Evolutionary conservation across 2,888 invertebrate genomes (phyloP), one percentile per base, ranked within the genome.

Genomic region (Theretra japonica): DNA sequence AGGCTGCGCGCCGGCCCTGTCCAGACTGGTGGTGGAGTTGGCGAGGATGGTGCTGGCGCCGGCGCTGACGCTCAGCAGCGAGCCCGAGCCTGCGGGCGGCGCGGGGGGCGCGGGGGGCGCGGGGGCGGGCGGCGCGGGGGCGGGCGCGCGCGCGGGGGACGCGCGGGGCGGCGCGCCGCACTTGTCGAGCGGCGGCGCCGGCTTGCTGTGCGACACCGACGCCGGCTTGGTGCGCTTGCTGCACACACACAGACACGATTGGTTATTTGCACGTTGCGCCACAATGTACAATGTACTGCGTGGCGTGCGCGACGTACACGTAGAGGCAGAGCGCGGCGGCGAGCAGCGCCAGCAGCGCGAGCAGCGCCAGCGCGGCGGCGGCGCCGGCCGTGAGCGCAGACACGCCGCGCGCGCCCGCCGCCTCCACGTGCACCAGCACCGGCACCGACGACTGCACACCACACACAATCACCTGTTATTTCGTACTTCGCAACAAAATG

Each of bases 281-380:
- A n/a, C n/a, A n/a, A n/a, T n/a, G n/a, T n/a, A n/a, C n/a, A n/a
- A n/a, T n/a, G n/a, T n/a, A n/a, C n/a, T n/a, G n/a, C n/a, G n/a
- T n/a, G 8, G 11, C 56, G 41, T 30, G 94, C 96, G 95, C 86
- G 96, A 95, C 96, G 83, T 96, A 97, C 83, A 98, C 97, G 88
- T 98, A 97, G 70, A 96, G 95, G 56, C 97, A 96, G 59, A 98
- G 95, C 50, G 96, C 95, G 62, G 97, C 95, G 79, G 98, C 97
- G 62, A 98, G 96, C 72, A 97, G 93, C 33, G 97, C 96, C 30
- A 98, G 95, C 58, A 97, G 92, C 30, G 96, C 96, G 30, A 98
- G 94, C 74, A 95, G 86, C 70, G 74, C 77, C 15, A 94, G 73
- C 93, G 93, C 65, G 93, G 84, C 86, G 92, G 89, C 59, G 89